A percentile compares a stretch with the other conserved stretches of the same genome.
Conservation (phyloP, 2,113 vertebrate genomes). For the Chaetura pelagica region DNA sequence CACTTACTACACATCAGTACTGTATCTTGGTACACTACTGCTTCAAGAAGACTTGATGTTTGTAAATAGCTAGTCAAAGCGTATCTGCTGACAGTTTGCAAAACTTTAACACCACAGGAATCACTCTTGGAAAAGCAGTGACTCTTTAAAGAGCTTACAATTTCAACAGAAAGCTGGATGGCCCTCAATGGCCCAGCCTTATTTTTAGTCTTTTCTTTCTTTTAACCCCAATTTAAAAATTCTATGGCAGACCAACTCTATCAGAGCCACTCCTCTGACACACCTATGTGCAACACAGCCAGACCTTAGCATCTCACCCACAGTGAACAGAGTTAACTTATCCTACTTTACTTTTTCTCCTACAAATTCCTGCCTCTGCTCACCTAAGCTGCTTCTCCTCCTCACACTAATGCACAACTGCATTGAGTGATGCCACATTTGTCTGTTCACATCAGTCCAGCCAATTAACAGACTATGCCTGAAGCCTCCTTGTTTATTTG, state of each 20-base stretch:
- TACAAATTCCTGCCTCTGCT: background rate
- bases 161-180: accelerated
- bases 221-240: background rate
- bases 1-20: background rate
- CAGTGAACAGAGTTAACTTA: background rate
- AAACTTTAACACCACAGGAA: background rate
- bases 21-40: background rate
- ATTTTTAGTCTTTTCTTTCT: background rate
- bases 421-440: background rate
- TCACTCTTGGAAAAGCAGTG: background rate
- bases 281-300: background rate
- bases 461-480: background rate
- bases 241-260: background rate
- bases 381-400: background rate
- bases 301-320: background rate
- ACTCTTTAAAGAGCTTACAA: background rate
- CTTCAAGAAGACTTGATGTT: background rate
- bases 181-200: background rate
- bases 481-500: background rate
- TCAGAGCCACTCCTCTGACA: background rate
- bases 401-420: background rate
- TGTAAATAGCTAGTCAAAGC: background rate
- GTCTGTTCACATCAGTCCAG: background rate
- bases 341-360: background rate
- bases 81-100: background rate